These are phyloP conservation scores for Mylabris sibirica DNA, from an alignment of 2,888 invertebrate species.

Conservation along the genomic window DNA sequence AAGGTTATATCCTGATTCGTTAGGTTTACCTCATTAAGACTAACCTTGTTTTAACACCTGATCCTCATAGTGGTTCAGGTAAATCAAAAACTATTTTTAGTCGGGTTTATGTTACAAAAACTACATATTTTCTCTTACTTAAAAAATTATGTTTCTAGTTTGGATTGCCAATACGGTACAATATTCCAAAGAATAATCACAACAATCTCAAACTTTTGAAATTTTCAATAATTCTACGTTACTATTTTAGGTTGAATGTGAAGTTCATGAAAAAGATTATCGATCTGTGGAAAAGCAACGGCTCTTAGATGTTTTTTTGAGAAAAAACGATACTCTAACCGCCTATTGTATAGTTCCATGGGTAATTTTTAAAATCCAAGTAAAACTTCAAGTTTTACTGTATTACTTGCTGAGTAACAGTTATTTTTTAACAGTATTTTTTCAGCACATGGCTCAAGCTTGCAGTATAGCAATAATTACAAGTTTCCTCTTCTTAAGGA, in stretches of 20 bases:
- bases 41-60: too few species aligned
- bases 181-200: too few species aligned
- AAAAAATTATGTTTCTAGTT: too few species aligned
- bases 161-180: too few species aligned
- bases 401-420: background rate
- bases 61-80: too few species aligned
- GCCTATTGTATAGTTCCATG: conserved; percentile 41
- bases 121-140: too few species aligned
- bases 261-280: background rate
- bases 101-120: too few species aligned
- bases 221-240: background rate
- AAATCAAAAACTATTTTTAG: too few species aligned
- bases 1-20: too few species aligned
- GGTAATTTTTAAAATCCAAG: conserved; percentile 32
- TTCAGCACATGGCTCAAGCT: conserved; percentile 80
- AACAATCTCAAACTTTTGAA: too few species aligned
- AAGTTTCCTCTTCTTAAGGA: conserved; percentile 83
- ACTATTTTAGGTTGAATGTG: conserved; percentile 36
- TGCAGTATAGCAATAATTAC: conserved; percentile 71
- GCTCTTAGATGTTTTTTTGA: background rate
- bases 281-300: conserved; percentile 5
- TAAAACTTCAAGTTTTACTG: background rate
- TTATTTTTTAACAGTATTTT: conserved; percentile 44
- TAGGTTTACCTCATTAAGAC: too few species aligned
- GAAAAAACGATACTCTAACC: background rate